Conservation (phyloP, 2,888 invertebrate species). For the Caenorhabditis sp. region DNA sequence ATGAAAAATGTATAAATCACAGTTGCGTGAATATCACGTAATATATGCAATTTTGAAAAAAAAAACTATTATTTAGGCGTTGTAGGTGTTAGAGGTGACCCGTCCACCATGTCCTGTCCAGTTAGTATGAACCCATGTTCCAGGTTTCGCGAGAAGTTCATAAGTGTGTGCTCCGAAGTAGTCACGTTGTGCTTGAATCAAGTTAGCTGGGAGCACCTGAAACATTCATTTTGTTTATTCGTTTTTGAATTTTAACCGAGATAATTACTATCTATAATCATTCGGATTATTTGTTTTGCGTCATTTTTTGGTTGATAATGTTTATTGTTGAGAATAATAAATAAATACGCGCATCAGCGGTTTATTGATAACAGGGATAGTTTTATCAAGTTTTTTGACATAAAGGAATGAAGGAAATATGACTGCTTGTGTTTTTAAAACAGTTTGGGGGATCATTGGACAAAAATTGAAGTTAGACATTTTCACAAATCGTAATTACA, state of each 20-base stretch:
- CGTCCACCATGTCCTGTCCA: conserved; percentile 99
- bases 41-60: not conserved
- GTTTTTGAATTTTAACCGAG: not conserved
- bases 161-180: conserved; percentile 99
- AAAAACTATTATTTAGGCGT: conserved; percentile 76
- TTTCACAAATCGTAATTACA: too few species aligned
- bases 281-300: too few species aligned
- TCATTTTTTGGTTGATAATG: too few species aligned
- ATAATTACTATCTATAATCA: not conserved
- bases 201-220: conserved; percentile 85
- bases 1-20: not conserved
- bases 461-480: too few species aligned
- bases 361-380: too few species aligned
- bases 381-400: too few species aligned
- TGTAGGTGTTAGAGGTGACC: conserved; percentile 90
- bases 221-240: too few species aligned
- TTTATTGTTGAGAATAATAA: too few species aligned
- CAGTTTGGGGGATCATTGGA: too few species aligned
- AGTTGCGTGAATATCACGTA: conserved; percentile 1
- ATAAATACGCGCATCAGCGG: too few species aligned
- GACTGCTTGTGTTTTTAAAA: too few species aligned
- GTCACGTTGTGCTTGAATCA: conserved; percentile 84
- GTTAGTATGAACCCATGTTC: conserved; percentile 89
- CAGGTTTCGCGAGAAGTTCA: conserved; percentile 85
- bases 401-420: too few species aligned